Evolutionary conservation across 2,888 invertebrate species (phyloP).

Genomic region (Cantharis flavilabris): DNA sequence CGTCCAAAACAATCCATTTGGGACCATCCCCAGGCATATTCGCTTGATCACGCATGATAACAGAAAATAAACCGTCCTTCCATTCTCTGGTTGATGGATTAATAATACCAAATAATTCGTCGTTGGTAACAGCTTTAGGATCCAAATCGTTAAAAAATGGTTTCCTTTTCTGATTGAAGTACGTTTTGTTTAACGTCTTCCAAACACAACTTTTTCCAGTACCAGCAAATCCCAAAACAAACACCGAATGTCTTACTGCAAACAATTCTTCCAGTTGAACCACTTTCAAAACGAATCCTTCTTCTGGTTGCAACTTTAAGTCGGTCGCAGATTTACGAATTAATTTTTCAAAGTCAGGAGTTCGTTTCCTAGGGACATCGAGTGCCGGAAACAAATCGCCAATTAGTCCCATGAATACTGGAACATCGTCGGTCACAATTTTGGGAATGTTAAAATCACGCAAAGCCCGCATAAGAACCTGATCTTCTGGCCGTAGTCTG

Average conservation of each 20-base stretch:
- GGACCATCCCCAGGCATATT: constrained; percentile 84
- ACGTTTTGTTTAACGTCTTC: constrained; percentile 86
- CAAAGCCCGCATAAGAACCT: constrained; percentile 91
- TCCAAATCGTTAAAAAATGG: constrained; percentile 90
- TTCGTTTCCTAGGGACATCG: constrained; percentile 87
- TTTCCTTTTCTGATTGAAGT: constrained; percentile 78
- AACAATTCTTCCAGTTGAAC: constrained; percentile 92
- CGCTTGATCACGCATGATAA: constrained; percentile 91
- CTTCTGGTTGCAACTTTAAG: constrained; percentile 87
- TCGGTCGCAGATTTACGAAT: constrained; percentile 79
- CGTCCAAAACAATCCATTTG: constrained; percentile 95
- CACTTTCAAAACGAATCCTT: constrained; percentile 83
- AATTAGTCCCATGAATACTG: constrained; percentile 94
- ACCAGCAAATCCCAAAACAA: constrained; percentile 75
- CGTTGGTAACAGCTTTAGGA: constrained; percentile 94
- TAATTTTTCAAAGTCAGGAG: constrained; percentile 80
- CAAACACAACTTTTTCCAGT: constrained; percentile 93
- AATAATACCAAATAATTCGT: constrained; percentile 92
- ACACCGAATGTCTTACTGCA: constrained; percentile 90
- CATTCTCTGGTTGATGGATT: constrained; percentile 93
- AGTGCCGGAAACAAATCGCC: constrained; percentile 91
- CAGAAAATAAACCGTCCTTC: constrained; percentile 90
- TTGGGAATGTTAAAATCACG: constrained; percentile 95
- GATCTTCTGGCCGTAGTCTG: constrained; percentile 81
- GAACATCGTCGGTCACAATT: constrained; percentile 89